Evolutionary conservation across 2,888 invertebrate genomes (phyloP).

Genomic region (Troilus luridus): DNA sequence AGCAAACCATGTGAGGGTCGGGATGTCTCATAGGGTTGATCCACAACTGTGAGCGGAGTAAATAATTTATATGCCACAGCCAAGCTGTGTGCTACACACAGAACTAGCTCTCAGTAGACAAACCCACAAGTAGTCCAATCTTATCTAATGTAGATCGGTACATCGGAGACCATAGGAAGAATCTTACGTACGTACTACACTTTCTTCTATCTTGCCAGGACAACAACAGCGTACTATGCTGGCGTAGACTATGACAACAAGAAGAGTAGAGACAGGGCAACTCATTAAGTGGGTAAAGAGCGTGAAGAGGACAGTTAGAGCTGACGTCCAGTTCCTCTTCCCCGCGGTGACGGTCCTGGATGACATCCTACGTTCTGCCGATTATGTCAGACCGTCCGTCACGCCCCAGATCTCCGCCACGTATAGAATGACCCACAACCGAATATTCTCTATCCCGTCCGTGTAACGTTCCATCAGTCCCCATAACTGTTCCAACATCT

Average conservation of each 20-base stretch:
- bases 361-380: slow-evolving; percentile 34
- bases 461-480: slow-evolving; percentile 23
- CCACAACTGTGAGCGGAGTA: too few species aligned
- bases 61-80: too few species aligned
- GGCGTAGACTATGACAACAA: background rate
- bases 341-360: slow-evolving; percentile 15
- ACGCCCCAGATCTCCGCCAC: slow-evolving; percentile 5
- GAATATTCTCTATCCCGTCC: background rate
- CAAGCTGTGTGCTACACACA: too few species aligned
- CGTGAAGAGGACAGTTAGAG: slow-evolving; percentile 8
- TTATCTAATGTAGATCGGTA: too few species aligned
- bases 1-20: too few species aligned
- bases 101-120: too few species aligned
- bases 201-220: too few species aligned
- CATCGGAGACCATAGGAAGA: too few species aligned
- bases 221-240: too few species aligned
- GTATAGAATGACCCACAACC: slow-evolving; percentile 32
- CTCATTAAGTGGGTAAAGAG: slow-evolving; percentile 29
- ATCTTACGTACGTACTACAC: too few species aligned
- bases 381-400: slow-evolving; percentile 27
- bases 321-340: slow-evolving; percentile 34
- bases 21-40: too few species aligned
- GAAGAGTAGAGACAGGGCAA: background rate
- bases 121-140: too few species aligned
- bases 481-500: background rate